Evolutionary conservation across 2,888 invertebrate species (phyloP), one percentile per base, ranked within the genome.

Genomic region (Stenodera caucasica): DNA sequence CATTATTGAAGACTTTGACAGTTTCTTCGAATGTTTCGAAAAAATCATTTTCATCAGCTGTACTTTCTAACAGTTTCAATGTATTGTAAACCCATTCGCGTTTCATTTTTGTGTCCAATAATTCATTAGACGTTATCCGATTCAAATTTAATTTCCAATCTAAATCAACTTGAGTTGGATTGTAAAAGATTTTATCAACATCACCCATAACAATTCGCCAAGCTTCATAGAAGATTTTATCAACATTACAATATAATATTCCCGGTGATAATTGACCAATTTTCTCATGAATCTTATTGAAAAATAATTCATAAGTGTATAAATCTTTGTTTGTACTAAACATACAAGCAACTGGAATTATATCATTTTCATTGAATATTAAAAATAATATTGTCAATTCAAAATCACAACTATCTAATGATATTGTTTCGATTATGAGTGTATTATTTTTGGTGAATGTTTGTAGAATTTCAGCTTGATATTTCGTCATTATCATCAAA

Each of bases 111-210:
- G 60, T 63, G 7, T 57, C 60, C 8, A 57, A 54, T 7, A 49
- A 30, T 51, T 63, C 60, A 3, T 9, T 29, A 49, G 54, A 57
- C 8, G 30, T 23, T 8, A 63, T 55, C 1, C 54, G 53, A 18
- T 63, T 63, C 18, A 63, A 23, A 45, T 60, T 63, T 9, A 57
- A 23, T 54, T 63, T 63, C 59, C 59, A 63, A 23, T 60, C 60
- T 33, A 53, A 15, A 30, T 60, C 57, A 6, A 63, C 29, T 35
- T 54, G 54, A 11, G 15, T 18, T 7, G 63, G 60, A 32, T 56
- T 57, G 52, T 60, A 63, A 11, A 56, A 52, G 30, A 40, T 14
- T n/a, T 40, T 14, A 18, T 14, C 1, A 14, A 55, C 60, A 15
- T 53, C 55, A 3, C 57, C 56, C 63, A 63, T 63, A n/a, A 54